These are phyloP conservation scores for Pipa parva DNA, from an alignment of 2,113 vertebrate genomes.

Conservation along the genomic window DNA sequence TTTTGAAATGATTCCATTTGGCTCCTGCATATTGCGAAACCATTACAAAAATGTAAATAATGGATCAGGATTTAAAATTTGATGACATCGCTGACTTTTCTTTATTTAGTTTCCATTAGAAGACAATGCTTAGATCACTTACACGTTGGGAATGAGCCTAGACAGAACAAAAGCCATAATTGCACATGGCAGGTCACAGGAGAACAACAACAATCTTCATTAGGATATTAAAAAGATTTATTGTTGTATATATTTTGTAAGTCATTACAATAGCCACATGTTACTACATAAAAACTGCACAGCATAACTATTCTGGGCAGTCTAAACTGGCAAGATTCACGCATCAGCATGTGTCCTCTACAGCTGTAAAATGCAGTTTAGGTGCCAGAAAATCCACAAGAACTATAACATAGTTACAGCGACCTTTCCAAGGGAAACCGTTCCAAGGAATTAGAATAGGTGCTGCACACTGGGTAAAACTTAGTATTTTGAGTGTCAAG, in stretches of 20 bases:
- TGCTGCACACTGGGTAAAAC: neutral
- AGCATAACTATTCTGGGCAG: conserved; percentile 1
- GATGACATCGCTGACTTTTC: too few species aligned
- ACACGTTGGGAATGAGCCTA: too few species aligned
- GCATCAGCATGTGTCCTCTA: neutral
- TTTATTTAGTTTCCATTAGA: too few species aligned
- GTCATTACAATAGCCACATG: conserved; percentile 13
- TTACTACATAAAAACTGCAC: conserved; percentile 5
- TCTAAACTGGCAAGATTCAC: neutral
- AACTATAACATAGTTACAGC: neutral
- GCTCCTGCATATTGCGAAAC: too few species aligned
- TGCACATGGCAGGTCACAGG: neutral
- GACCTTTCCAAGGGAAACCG: neutral
- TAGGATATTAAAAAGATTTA: neutral
- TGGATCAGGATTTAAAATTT: too few species aligned
- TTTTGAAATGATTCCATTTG: too few species aligned
- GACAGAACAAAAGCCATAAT: too few species aligned
- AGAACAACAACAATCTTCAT: neutral
- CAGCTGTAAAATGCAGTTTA: neutral
- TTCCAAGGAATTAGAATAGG: neutral
- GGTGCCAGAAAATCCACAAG: neutral
- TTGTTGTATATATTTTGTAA: neutral
- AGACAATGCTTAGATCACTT: too few species aligned
- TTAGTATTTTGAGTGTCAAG: neutral
- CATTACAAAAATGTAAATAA: too few species aligned